Evolutionary conservation across 2,888 invertebrate species (phyloP).

Genomic region (Ormyrus thymus): DNA sequence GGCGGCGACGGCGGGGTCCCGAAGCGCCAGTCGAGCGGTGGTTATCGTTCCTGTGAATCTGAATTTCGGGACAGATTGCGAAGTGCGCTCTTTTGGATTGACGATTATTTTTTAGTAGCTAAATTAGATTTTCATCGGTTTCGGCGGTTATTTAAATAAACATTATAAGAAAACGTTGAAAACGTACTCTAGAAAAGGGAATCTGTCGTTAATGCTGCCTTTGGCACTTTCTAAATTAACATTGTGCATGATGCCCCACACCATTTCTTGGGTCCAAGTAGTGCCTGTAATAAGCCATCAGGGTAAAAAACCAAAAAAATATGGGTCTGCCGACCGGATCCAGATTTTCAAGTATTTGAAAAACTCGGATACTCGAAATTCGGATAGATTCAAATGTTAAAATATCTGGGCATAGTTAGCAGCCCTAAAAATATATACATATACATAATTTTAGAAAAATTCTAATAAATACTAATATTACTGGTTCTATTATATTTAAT

Average conservation of each 20-base stretch:
- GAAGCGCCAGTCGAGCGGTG: conserved; percentile 1
- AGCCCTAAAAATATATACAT: no score
- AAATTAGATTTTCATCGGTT: not conserved
- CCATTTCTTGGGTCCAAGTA: conserved; percentile 49
- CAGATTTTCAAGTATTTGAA: no score
- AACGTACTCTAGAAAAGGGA: conserved; percentile 41
- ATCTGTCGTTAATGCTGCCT: conserved; percentile 9
- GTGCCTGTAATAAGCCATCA: conserved; percentile 20
- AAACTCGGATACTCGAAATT: no score
- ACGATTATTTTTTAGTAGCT: not conserved
- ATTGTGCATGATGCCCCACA: conserved; percentile 39
- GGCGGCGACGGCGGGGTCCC: not conserved
- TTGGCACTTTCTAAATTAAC: conserved; percentile 29
- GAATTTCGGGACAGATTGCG: not conserved
- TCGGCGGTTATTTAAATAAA: not conserved
- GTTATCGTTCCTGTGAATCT: conserved; percentile 27
- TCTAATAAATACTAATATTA: no score
- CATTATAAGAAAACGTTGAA: not conserved
- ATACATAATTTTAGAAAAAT: no score
- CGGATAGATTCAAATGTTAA: no score
- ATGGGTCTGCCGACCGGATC: no score
- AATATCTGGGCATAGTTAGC: no score
- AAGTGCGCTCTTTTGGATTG: no score
- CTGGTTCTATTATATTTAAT: no score
- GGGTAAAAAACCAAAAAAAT: no score